These are phyloP conservation scores for Protosalanx chinensis DNA, from an alignment of 2,797 vertebrate species.

Conservation along the genomic window DNA sequence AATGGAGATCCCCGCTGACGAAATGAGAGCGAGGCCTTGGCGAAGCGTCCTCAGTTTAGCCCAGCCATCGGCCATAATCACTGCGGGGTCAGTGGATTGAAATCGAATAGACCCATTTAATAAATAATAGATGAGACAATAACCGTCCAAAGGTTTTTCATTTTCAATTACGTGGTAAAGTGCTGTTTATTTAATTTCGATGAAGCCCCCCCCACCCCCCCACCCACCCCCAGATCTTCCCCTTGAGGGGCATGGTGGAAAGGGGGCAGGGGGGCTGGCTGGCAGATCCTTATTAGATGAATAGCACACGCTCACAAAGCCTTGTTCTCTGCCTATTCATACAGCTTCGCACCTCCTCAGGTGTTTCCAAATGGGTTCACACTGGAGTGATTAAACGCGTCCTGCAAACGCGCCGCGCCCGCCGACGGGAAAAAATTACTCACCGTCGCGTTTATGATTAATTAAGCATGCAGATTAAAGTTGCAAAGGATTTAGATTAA, in stretches of 20 bases:
- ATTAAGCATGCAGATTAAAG: conserved; percentile 94
- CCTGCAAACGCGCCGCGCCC: conserved; percentile 84
- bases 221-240: conserved; percentile 25
- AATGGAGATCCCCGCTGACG: conserved; percentile 53
- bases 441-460: conserved; percentile 92
- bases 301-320: conserved; percentile 85
- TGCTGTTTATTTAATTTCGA: conserved; percentile 67
- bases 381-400: conserved; percentile 89
- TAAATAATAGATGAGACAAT: conserved; percentile 66
- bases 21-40: conserved; percentile 62
- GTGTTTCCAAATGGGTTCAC: conserved; percentile 91
- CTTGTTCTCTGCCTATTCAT: conserved; percentile 84
- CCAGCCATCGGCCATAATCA: conserved; percentile 65
- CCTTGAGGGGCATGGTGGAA: conserved; percentile 45
- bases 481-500: conserved; percentile 90
- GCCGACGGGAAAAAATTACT: conserved; percentile 82
- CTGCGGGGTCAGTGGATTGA: conserved; percentile 60
- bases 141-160: conserved; percentile 67
- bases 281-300: conserved; percentile 80
- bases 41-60: conserved; percentile 52
- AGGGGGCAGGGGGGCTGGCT: conserved; percentile 45
- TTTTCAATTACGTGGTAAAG: conserved; percentile 66
- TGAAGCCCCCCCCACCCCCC: conserved; percentile 50
- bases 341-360: conserved; percentile 84
- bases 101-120: conserved; percentile 51